Percentiles rank a stretch among this genome's conserved stretches.
These are phyloP conservation scores for Nesidiocoris tenuis DNA, from an alignment of 2,888 invertebrate genomes.

Conservation along the genomic window DNA sequence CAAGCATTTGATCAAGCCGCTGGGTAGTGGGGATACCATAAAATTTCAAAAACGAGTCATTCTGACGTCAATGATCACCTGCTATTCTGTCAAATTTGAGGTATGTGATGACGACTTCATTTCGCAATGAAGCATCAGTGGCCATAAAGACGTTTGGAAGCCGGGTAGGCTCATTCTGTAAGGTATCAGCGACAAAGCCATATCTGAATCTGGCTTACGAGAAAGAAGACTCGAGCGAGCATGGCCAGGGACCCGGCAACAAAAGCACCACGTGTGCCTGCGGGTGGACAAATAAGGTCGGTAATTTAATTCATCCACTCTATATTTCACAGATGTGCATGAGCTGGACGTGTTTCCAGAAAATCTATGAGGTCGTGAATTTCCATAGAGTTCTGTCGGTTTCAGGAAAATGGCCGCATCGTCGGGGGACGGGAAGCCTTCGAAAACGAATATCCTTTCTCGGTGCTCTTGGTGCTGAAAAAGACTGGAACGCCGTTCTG, in stretches of 20 bases:
- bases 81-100: not conserved
- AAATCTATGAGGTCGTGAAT: too few species aligned
- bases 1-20: too few species aligned
- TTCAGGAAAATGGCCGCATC: constrained; percentile 33
- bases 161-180: constrained; percentile 21
- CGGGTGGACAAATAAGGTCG: constrained; percentile 39
- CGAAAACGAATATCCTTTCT: constrained; percentile 37
- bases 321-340: too few species aligned
- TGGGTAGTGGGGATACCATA: too few species aligned
- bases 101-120: constrained; percentile 27
- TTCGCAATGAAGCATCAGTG: constrained; percentile 18
- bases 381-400: not conserved
- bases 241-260: constrained; percentile 34
- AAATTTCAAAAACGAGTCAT: too few species aligned
- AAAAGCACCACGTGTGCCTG: constrained; percentile 34
- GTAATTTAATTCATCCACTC: too few species aligned
- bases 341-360: too few species aligned
- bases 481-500: constrained; percentile 23
- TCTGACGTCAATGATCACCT: too few species aligned
- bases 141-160: constrained; percentile 33
- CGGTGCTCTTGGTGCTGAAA: constrained; percentile 33
- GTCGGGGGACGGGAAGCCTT: constrained; percentile 32
- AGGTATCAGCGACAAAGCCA: constrained; percentile 31
- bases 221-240: constrained; percentile 39
- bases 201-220: constrained; percentile 22